These are phyloP conservation scores for Euspilapteryx auroguttella DNA, from an alignment of 2,888 invertebrate genomes.

Conservation along the genomic window DNA sequence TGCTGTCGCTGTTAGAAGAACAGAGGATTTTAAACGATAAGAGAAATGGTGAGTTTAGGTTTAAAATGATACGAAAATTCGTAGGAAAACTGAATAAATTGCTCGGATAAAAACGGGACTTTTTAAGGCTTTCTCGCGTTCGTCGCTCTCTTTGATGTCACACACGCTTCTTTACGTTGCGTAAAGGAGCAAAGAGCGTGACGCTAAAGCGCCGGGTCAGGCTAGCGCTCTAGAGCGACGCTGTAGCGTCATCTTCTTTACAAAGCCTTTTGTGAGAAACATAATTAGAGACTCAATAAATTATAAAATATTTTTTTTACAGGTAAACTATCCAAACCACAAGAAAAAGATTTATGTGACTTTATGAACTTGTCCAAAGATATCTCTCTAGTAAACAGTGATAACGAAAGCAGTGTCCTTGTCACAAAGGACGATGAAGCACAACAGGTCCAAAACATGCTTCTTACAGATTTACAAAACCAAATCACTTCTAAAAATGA, in stretches of 20 bases:
- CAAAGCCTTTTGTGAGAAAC: too few species aligned
- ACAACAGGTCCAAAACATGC: slow-evolving; percentile 13
- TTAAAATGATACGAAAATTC: too few species aligned
- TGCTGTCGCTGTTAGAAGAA: slow-evolving; percentile 47
- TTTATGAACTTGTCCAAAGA: slow-evolving; percentile 36
- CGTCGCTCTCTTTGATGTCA: too few species aligned
- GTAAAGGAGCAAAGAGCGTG: too few species aligned
- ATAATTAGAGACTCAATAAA: too few species aligned
- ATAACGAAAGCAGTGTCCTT: slow-evolving; percentile 22
- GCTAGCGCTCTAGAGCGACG: too few species aligned
- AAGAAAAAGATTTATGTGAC: slow-evolving; percentile 17
- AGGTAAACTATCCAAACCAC: slow-evolving; percentile 17
- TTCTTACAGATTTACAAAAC: slow-evolving; percentile 17
- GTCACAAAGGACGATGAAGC: slow-evolving; percentile 15
- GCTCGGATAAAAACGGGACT: too few species aligned
- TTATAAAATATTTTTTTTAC: slow-evolving; percentile 7
- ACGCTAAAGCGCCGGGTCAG: too few species aligned
- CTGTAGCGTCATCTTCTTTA: too few species aligned
- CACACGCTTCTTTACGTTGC: too few species aligned
- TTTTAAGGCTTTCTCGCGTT: too few species aligned
- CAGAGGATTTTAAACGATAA: slow-evolving; percentile 9
- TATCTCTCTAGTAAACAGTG: slow-evolving; percentile 30
- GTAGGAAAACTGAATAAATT: too few species aligned
- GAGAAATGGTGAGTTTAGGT: slow-evolving; percentile 22
- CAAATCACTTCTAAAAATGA: slow-evolving; percentile 22